Conservation (phyloP, 2,888 invertebrate genomes). For the Scaeva pyrastri region DNA sequence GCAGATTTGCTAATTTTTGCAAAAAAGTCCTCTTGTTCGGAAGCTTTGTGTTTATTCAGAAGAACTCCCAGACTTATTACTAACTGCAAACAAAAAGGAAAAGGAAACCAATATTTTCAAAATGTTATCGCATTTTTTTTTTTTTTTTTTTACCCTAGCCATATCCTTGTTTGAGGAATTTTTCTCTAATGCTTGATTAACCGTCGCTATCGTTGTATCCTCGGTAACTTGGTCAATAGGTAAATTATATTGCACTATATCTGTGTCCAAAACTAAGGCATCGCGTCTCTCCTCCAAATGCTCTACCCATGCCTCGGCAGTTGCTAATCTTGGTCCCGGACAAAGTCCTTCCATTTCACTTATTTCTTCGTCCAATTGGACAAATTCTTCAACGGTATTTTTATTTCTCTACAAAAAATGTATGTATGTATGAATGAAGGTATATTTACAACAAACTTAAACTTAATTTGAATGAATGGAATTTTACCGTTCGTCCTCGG, state of each 20-base stretch:
- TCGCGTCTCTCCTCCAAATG: slow-evolving; percentile 81
- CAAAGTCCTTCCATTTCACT: slow-evolving; percentile 81
- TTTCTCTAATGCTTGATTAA: slow-evolving; percentile 5
- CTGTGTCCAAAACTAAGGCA: slow-evolving; percentile 77
- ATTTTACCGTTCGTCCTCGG: slow-evolving; percentile 54
- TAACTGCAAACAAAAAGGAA: slow-evolving; percentile 78
- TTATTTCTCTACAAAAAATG: slow-evolving; percentile 47
- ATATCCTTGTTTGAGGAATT: slow-evolving; percentile 61
- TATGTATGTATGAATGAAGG: too few relatives aligned
- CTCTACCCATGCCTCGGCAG: slow-evolving; percentile 83
- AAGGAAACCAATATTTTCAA: too few relatives aligned
- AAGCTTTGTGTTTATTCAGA: slow-evolving; percentile 81
- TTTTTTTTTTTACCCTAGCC: slow-evolving; percentile 32
- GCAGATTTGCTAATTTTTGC: slow-evolving; percentile 82
- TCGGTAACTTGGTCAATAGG: slow-evolving; percentile 1
- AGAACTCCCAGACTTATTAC: slow-evolving; percentile 81
- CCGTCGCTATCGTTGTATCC: slow-evolving; percentile 1
- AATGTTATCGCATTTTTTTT: too few relatives aligned
- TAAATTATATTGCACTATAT: slow-evolving; percentile 68
- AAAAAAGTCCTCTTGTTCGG: slow-evolving; percentile 83
- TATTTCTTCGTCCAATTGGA: slow-evolving; percentile 81
- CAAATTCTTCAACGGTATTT: slow-evolving; percentile 80
- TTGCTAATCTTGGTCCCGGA: slow-evolving; percentile 83
- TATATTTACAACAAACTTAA: not conserved
- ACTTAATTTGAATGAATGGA: not conserved